Percentiles rank a stretch among this genome's conserved stretches.
Conservation (phyloP, 2,113 vertebrate genomes). For the Morphnarchus princeps region DNA sequence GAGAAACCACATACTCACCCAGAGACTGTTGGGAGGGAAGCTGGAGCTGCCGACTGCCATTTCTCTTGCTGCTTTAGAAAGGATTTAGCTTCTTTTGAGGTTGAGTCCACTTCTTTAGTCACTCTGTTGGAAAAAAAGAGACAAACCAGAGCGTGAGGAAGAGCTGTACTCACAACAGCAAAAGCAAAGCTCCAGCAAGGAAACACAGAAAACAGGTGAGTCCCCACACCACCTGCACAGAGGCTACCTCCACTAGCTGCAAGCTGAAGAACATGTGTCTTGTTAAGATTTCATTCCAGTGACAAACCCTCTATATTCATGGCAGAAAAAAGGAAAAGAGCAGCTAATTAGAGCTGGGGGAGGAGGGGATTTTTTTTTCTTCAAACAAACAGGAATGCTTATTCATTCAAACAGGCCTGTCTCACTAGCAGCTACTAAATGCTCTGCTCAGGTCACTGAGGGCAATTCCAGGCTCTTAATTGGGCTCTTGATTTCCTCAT, state of each 20-base stretch:
- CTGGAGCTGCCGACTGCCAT: background rate
- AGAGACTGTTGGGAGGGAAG: conserved; percentile 56
- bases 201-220: background rate
- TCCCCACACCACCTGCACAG: background rate
- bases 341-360: background rate
- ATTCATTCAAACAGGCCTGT: conserved; percentile 12
- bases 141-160: background rate
- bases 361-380: background rate
- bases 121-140: conserved; percentile 75
- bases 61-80: conserved; percentile 84
- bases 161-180: background rate
- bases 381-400: background rate
- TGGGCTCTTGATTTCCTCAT: conserved; percentile 33
- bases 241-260: background rate
- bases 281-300: background rate
- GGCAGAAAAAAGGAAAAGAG: background rate
- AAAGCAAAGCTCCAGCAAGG: background rate
- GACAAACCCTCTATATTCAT: background rate
- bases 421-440: background rate
- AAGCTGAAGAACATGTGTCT: background rate
- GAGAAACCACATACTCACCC: conserved; percentile 66
- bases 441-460: background rate
- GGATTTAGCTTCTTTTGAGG: conserved; percentile 87
- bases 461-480: conserved; percentile 23
- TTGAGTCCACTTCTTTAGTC: conserved; percentile 87